A percentile compares a stretch with the other conserved stretches of the same genome.
Conservation (phyloP, 2,797 vertebrate species). For the Acipenser oxyrinchus region DNA sequence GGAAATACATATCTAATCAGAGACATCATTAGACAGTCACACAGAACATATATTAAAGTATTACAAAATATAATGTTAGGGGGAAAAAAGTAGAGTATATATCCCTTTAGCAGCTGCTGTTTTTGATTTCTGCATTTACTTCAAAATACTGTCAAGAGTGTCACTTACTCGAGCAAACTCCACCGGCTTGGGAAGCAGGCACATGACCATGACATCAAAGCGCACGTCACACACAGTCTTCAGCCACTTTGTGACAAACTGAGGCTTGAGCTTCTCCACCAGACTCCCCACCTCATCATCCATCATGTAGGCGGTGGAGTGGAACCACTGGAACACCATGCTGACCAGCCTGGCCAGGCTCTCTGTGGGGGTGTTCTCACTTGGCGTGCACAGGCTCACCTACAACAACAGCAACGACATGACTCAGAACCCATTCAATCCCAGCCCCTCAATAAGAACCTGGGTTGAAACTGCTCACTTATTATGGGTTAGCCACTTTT, state of each 20-base stretch:
- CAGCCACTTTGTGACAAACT: constrained; percentile 98
- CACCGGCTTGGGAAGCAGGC: constrained; percentile 94
- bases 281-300: constrained; percentile 97
- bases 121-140: too few relatives aligned
- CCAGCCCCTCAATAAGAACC: too few relatives aligned
- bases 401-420: constrained; percentile 34
- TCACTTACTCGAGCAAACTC: constrained; percentile 90
- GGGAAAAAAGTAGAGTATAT: too few relatives aligned
- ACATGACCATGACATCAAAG: constrained; percentile 99
- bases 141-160: too few relatives aligned
- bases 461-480: too few relatives aligned
- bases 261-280: constrained; percentile 95
- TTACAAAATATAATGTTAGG: too few relatives aligned
- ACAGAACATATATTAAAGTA: too few relatives aligned
- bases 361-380: constrained; percentile 94
- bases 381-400: constrained; percentile 97
- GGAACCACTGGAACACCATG: constrained; percentile 99
- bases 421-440: not conserved
- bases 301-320: constrained; percentile 98
- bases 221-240: constrained; percentile 96
- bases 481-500: too few relatives aligned
- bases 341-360: constrained; percentile 92
- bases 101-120: too few relatives aligned
- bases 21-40: too few relatives aligned
- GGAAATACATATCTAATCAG: too few relatives aligned